Conservation (phyloP, 2,888 invertebrate genomes). For the Carcina quercana region DNA sequence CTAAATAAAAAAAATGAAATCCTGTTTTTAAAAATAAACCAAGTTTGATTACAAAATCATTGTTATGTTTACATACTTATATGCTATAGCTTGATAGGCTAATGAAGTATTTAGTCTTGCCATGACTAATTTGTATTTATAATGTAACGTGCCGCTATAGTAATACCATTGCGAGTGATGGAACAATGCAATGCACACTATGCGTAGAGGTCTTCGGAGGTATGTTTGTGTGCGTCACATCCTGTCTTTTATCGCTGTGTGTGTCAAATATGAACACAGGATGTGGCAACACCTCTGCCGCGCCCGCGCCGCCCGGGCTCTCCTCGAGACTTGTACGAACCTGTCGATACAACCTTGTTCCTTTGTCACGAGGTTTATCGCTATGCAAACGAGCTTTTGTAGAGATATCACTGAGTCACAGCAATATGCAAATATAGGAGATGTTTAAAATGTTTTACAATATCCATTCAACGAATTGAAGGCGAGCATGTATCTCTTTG, state of each 20-base stretch:
- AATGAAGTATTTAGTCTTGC: no score
- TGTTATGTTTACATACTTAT: no score
- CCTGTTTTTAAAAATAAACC: no score
- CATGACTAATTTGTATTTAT: no score
- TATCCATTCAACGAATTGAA: slow-evolving; percentile 11
- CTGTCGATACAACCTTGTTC: slow-evolving; percentile 58
- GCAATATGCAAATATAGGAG: slow-evolving; percentile 26
- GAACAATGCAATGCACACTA: slow-evolving; percentile 27
- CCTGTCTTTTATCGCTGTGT: slow-evolving; percentile 26
- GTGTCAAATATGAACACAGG: slow-evolving; percentile 14
- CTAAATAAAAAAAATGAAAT: no score
- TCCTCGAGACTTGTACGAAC: slow-evolving; percentile 50
- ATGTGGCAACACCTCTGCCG: not conserved
- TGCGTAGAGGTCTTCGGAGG: slow-evolving; percentile 6
- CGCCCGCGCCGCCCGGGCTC: slow-evolving; percentile 35
- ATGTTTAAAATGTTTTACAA: slow-evolving; percentile 18
- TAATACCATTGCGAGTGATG: slow-evolving; percentile 23
- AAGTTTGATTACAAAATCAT: no score
- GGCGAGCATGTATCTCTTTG: slow-evolving; percentile 21
- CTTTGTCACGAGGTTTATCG: slow-evolving; percentile 54
- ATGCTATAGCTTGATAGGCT: no score
- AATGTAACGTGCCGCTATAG: no score
- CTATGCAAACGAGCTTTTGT: slow-evolving; percentile 50
- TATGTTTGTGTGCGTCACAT: slow-evolving; percentile 26
- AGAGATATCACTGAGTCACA: slow-evolving; percentile 44